Percentiles rank a stretch among this genome's conserved stretches.
These are phyloP conservation scores for Epirrita christyi DNA, from an alignment of 2,888 invertebrate genomes.

Conservation along the genomic window DNA sequence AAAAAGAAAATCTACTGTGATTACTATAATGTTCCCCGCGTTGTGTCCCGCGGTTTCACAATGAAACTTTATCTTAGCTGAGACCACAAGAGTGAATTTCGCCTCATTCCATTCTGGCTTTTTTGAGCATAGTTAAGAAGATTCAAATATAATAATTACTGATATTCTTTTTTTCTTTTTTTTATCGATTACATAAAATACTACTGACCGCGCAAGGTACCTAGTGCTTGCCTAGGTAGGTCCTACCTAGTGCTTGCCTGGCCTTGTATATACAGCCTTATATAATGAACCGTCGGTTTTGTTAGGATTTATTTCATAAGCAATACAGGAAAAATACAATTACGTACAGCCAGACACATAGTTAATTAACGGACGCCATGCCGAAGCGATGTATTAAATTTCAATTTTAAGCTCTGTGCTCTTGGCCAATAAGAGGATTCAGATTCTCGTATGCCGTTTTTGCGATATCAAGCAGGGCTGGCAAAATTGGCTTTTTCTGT, in stretches of 20 bases:
- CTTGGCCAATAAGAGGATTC: slow-evolving; percentile 70
- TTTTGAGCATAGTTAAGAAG: background rate
- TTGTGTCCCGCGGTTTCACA: background rate
- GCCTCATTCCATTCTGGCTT: background rate
- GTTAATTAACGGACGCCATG: slow-evolving; percentile 28
- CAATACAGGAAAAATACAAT: slow-evolving; percentile 16
- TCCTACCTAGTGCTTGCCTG: too few species aligned
- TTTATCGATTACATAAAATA: too few species aligned
- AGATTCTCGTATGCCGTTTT: slow-evolving; percentile 58
- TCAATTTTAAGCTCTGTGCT: slow-evolving; percentile 73
- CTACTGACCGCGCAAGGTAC: too few species aligned
- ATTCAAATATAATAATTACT: too few species aligned
- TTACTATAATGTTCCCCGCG: background rate
- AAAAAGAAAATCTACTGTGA: background rate
- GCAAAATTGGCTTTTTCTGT: background rate
- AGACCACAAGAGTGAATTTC: slow-evolving; percentile 16
- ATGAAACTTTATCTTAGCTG: slow-evolving; percentile 15
- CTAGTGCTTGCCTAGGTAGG: too few species aligned
- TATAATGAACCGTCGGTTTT: too few species aligned
- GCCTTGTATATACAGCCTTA: too few species aligned
- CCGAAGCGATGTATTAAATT: slow-evolving; percentile 57
- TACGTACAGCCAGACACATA: slow-evolving; percentile 37
- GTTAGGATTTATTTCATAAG: background rate
- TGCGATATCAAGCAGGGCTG: slow-evolving; percentile 51
- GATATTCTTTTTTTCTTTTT: too few species aligned